phyloP scores from a whole-genome alignment of 35 echinoderm and acorn worm species.

The Ophioderma brevispina region DNA sequence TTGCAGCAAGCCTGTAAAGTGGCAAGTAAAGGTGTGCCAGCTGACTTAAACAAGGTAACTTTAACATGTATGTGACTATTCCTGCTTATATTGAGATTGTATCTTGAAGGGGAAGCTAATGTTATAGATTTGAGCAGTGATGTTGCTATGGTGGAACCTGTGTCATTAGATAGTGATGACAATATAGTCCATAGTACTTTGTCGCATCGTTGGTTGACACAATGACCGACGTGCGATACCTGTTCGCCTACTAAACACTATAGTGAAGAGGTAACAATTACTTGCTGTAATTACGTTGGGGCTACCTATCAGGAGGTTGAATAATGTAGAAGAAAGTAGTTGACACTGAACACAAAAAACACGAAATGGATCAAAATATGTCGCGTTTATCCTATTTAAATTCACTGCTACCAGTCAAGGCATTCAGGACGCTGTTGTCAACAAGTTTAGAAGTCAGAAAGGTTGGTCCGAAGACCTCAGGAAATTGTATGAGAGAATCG shows the following conservation, averaged over 20 bases:
- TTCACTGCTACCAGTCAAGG: neutral
- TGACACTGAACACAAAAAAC: neutral
- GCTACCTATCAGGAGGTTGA: no score
- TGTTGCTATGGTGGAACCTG: neutral
- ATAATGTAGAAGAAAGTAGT: neutral
- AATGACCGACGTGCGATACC: slow-evolving; percentile 37
- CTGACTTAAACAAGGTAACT: slow-evolving; percentile 6
- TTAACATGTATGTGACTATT: slow-evolving; percentile 6
- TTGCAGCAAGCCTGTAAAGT: no score
- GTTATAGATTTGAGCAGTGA: neutral
- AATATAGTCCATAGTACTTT: neutral
- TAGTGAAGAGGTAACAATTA: neutral
- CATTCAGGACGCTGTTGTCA: neutral
- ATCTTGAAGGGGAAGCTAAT: neutral
- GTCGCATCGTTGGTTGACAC: neutral
- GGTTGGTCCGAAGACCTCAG: slow-evolving; percentile 30
- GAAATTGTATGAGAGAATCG: neutral
- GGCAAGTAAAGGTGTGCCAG: no score
- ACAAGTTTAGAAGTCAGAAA: neutral
- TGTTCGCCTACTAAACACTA: slow-evolving; percentile 41
- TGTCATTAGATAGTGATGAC: neutral
- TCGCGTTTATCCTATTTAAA: neutral
- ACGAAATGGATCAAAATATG: neutral
- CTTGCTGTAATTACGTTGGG: no score
- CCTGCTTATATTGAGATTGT: slow-evolving; percentile 39